Evolutionary conservation across 92 coral and sea anemone species (phyloP).

Genomic region (Porites rus): DNA sequence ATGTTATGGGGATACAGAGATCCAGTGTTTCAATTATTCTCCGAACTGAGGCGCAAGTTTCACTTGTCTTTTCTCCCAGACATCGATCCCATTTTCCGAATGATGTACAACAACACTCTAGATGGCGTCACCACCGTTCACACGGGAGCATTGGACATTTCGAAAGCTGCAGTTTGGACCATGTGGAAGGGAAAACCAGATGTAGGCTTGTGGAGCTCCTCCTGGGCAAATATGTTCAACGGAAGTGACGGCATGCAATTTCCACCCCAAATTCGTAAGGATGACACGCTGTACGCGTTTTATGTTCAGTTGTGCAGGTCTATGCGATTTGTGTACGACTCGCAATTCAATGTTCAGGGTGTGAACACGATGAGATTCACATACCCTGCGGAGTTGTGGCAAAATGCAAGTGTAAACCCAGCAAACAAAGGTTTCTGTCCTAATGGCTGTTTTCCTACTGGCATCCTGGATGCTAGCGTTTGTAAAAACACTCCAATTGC

Average conservation of each 20-base stretch:
- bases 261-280: slow-evolving; percentile 60
- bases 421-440: slow-evolving; percentile 85
- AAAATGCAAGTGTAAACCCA: slow-evolving; percentile 65
- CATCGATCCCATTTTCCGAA: slow-evolving; percentile 62
- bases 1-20: slow-evolving; percentile 89
- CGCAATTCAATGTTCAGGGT: slow-evolving; percentile 36
- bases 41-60: slow-evolving; percentile 49
- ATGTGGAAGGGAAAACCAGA: slow-evolving; percentile 72
- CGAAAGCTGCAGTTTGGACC: slow-evolving; percentile 60
- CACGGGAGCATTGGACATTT: slow-evolving; percentile 76
- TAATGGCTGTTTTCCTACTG: slow-evolving; percentile 80
- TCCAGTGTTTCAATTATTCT: slow-evolving; percentile 70
- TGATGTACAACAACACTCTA: slow-evolving; percentile 79
- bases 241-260: slow-evolving; percentile 97
- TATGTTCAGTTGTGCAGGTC: slow-evolving; percentile 83
- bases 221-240: slow-evolving; percentile 90
- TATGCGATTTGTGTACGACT: slow-evolving; percentile 68
- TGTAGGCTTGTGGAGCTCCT: slow-evolving; percentile 75
- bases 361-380: slow-evolving; percentile 77
- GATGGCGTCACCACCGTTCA: slow-evolving; percentile 72
- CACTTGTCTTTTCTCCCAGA: slow-evolving; percentile 70
- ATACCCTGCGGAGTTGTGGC: slow-evolving; percentile 70
- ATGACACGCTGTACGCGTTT: slow-evolving; percentile 71
- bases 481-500: slow-evolving; percentile 62
- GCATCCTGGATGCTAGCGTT: slow-evolving; percentile 77